These are phyloP conservation scores for Rhopalosiphum nymphaeae DNA, from an alignment of 2,888 invertebrate genomes.

Conservation along the genomic window DNA sequence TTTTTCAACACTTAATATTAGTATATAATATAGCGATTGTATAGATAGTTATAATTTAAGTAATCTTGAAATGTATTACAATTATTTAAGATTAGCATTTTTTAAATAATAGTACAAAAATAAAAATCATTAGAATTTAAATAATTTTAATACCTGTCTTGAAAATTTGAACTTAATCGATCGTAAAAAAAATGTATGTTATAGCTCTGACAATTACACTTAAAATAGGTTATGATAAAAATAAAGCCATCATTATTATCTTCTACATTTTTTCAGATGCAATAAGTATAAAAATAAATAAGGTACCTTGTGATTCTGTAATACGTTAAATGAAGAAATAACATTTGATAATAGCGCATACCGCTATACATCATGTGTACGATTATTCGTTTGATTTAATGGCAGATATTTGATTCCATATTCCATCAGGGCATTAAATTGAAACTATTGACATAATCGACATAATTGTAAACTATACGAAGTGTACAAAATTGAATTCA, in stretches of 20 bases:
- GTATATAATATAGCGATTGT: neutral
- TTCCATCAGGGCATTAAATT: neutral
- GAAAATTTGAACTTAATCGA: neutral
- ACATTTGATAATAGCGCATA: neutral
- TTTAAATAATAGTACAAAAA: neutral
- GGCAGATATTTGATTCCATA: neutral
- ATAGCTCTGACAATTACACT: neutral
- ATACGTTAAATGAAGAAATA: neutral
- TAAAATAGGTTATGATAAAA: neutral
- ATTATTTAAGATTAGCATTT: neutral
- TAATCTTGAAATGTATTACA: neutral
- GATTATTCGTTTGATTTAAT: neutral
- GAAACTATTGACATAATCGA: conserved; percentile 20
- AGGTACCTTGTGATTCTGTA: neutral
- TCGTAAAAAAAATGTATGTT: neutral
- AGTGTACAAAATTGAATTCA: conserved; percentile 4
- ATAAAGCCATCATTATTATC: neutral
- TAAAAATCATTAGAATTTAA: neutral
- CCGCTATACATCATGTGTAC: neutral
- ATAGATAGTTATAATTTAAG: neutral
- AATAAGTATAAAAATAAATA: neutral
- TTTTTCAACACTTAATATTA: too few species aligned
- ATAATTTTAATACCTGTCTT: neutral
- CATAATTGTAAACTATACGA: neutral
- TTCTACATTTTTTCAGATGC: neutral